Evolutionary conservation across 1,140 invertebrate species (phyloP), one percentile per base, ranked within the genome.

Genomic region (Atopsyche davidsoni): DNA sequence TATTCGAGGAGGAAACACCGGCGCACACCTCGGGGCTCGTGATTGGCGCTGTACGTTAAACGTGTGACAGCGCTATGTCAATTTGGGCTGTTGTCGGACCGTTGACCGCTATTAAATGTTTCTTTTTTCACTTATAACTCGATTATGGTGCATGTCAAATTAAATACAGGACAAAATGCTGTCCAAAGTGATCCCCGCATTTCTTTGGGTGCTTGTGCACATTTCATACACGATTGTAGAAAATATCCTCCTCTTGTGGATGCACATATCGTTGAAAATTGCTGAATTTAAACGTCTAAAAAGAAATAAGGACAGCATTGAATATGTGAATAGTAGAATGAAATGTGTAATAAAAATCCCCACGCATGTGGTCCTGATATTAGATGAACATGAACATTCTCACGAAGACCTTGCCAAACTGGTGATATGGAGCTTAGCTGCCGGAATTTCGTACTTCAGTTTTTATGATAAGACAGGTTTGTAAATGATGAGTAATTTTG

Each of bases 391-490:
- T 19, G 51, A 64, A 19, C 67, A 68, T 28, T 57, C 63, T 4
- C 59, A 64, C 14, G 55, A 47, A 25, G 65, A 70, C 17, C 65
- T 85, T 44, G 73, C 77, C 24, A 77, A 73, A 36, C 59, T 86
- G 34, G 72, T 84, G 38, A 67, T 77, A 14, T 86, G 83, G 83
- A 80, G 78, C 65, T 62, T 82, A 18, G 66, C 75, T 19, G 68
- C 77, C 53, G 78, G 78, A 58, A 77, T 86, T 58, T 69, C 78
- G 34, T 80, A 75, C 64, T 64, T 86, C 58, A 85, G 79, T 61
- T 82, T 86, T 60, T 80, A 84, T 63, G 82, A 85, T 67, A 66
- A 77, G 60, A 75, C 76, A 72, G 83, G 84, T 85, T 76, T 70
- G 57, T 49, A 49, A n/a, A 41, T 42, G 6, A 4, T 14, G 28